These are phyloP conservation scores for Physella acuta DNA, from an alignment of 1,140 invertebrate species.

Conservation along the genomic window DNA sequence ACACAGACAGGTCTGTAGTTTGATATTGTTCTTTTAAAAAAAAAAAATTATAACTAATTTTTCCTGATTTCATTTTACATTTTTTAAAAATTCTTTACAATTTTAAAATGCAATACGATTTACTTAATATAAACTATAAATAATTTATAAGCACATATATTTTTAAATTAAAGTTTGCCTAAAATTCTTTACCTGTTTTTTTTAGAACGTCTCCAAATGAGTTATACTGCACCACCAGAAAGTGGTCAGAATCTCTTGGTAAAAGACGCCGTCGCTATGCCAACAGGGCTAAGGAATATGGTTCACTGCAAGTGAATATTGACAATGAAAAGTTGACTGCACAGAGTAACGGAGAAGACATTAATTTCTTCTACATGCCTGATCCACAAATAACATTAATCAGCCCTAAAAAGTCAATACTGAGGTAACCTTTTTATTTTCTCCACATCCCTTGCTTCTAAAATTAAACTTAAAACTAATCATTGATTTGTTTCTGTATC, in stretches of 20 bases:
- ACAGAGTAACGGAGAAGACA: not conserved
- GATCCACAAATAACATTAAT: conserved; percentile 28
- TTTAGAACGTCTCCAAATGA: conserved; percentile 14
- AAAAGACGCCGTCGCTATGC: not conserved
- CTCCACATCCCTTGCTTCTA: not conserved
- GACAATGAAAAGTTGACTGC: conserved; percentile 24
- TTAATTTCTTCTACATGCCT: conserved; percentile 26
- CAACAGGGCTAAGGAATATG: not conserved
- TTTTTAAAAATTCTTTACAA: too few relatives aligned
- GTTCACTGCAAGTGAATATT: conserved; percentile 27
- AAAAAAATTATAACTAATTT: conserved; percentile 2
- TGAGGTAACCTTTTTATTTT: conserved; percentile 22
- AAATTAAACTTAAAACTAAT: too few relatives aligned
- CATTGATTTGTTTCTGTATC: too few relatives aligned
- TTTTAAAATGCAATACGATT: too few relatives aligned
- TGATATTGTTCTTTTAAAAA: not conserved
- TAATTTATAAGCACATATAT: too few relatives aligned
- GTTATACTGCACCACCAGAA: conserved; percentile 14
- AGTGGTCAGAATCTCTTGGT: not conserved
- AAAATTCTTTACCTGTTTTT: not conserved
- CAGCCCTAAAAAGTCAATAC: conserved; percentile 24
- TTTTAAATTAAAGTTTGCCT: too few relatives aligned
- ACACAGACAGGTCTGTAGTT: not conserved
- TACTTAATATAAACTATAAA: too few relatives aligned
- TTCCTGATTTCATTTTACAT: too few relatives aligned